Evolutionary conservation across 1,140 invertebrate genomes (phyloP).

Genomic region (Theocolax elegans): DNA sequence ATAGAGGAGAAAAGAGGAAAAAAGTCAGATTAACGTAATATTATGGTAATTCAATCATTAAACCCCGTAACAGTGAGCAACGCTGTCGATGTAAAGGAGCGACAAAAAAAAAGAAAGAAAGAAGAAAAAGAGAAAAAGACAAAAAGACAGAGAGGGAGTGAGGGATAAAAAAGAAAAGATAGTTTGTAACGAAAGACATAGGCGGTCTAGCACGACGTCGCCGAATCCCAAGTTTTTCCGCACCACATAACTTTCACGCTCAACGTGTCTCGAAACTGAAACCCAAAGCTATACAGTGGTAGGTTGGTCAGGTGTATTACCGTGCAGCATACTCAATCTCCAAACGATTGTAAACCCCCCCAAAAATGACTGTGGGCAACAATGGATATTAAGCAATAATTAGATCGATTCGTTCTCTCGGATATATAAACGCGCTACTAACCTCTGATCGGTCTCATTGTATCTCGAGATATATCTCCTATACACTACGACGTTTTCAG

Average conservation of each 20-base stretch:
- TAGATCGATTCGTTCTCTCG: neutral
- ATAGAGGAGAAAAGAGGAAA: neutral
- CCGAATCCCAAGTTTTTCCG: constrained; percentile 22
- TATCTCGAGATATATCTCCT: too few species aligned
- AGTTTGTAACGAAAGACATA: too few species aligned
- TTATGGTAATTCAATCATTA: constrained; percentile 13
- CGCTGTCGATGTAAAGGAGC: neutral
- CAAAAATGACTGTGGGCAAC: neutral
- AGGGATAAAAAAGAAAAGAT: too few species aligned
- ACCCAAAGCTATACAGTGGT: constrained; percentile 10
- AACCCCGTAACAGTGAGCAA: too few species aligned
- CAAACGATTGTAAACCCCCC: too few species aligned
- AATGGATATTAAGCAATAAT: constrained; percentile 22
- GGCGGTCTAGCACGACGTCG: neutral
- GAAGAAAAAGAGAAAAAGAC: neutral
- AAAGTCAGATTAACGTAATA: neutral
- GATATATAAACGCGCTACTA: constrained; percentile 15
- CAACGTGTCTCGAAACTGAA: constrained; percentile 7
- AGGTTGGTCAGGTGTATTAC: too few species aligned
- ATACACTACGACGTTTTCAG: too few species aligned
- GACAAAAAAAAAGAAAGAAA: neutral
- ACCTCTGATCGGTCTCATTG: neutral
- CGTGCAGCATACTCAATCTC: too few species aligned
- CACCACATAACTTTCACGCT: constrained; percentile 34
- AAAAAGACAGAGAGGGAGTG: too few species aligned